Evolutionary conservation across 37 sponge, comb jelly and placozoan genomes (phyloP), one percentile per base, ranked within the genome.

Genomic region (Beroe forskalii): DNA sequence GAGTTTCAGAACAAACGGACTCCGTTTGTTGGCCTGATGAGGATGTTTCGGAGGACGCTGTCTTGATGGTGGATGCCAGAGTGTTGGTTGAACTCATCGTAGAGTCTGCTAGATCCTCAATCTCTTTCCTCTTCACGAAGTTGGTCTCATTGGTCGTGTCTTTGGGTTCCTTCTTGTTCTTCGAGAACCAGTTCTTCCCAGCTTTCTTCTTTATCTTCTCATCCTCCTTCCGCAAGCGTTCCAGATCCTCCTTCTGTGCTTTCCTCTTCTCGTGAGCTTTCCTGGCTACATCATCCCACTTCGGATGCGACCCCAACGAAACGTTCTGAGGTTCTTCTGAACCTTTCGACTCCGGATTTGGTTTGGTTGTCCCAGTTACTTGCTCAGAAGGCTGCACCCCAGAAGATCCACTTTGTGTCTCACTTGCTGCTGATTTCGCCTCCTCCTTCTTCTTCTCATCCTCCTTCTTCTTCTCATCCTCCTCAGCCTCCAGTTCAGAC

Each of bases 41-140:
- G 25, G 31, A 27, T 4, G 66, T 64, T 20, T 64, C 66, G 4
- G 66, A 27, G 4, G 30, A 22, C 24, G 4, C 31, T 28, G 66
- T 27, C 25, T 28, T 27, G 66, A 27, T 22, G 86, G 55, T 44
- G 55, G 37, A 38, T 14, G 72, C 32, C 1, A 69, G 72, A 19
- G 72, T 80, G 86, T 80, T 44, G n/a, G 44, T 80, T 0, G 86
- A 80, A 44, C 55, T 44, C 48, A n/a, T 17, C 0, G 86, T 80
- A 14, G 55, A 42, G 55, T 80, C 86, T 4, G 31, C 30, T 32
- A 32, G 4, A 1, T 80, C 25, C n/a, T 80, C 86, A 32, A 41
- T 38, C 55, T 80, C 86, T 44, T 80, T 80, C 48, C 28, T 80
- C 86, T 80, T 80, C 55, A 80, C 86, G 30, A 80, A 80, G 42